Evolutionary conservation across 2,113 vertebrate species (phyloP), one percentile per base, ranked within the genome.

Genomic region (Irena cyanogastra): DNA sequence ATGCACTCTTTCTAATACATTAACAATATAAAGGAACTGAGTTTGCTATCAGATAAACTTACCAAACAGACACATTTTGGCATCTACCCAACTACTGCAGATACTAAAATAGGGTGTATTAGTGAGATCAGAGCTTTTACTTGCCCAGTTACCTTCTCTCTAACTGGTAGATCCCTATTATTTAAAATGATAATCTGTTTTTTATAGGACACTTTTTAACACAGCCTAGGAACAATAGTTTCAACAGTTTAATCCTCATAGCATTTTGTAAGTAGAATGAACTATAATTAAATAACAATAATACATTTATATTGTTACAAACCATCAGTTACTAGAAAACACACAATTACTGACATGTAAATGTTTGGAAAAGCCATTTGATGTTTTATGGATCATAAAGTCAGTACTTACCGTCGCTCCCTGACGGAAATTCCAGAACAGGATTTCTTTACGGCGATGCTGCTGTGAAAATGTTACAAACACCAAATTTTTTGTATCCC

Each of bases 381-480:
- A 57, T 91, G 42, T 56, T 85, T 87, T 78, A 88, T 85, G 69
- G 64, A 90, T 76, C 31, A 90, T 63, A 89, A 93, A 95, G 65
- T 87, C 74, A 66, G 72, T 72, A 97, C 96, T 97, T 81, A 97
- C 96, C 30, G 27, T 94, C 27, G 18, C 82, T 90, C 92, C 66
- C 79, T 91, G 91, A 71, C 0, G 10, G 63, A 87, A 83, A 92
- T 90, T 82, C 83, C 91, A 92, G 89, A 70, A 35, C 52, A 86
- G 63, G 64, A 30, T 80, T 87, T 74, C 88, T 86, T 41, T 78
- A 9, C 1, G 14, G 41, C 2, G 33, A 6, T 44, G 49, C 60
- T 88, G 83, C 84, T 78, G 45, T 5, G 13, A 79, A 87, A 89
- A 89, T 60, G n/a, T 50, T n/a, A 37, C 17, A 42, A 65, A 33